These are phyloP conservation scores for Crotalus horridus DNA, from an alignment of 2,113 vertebrate genomes.

Conservation along the genomic window DNA sequence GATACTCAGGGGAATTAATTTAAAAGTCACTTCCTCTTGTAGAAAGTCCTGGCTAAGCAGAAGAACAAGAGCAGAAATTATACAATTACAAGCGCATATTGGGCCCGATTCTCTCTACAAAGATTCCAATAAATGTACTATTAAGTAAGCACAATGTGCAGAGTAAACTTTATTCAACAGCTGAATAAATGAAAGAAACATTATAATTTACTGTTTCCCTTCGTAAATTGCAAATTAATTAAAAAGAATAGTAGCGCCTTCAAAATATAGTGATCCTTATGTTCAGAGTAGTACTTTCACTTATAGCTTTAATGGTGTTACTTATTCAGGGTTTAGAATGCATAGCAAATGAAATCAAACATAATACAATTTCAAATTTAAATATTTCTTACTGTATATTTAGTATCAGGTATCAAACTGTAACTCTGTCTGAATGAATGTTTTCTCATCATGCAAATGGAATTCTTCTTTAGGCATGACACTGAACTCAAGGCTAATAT, in stretches of 20 bases:
- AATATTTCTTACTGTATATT: background rate
- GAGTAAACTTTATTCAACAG: background rate
- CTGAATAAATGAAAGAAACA: background rate
- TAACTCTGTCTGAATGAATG: background rate
- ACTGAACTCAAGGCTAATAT: constrained; percentile 18
- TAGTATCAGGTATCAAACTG: background rate
- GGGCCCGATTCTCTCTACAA: background rate
- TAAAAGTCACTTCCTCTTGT: background rate
- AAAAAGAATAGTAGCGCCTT: background rate
- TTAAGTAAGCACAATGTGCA: background rate
- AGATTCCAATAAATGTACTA: background rate
- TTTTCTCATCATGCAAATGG: constrained; percentile 1
- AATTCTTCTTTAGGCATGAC: constrained; percentile 4
- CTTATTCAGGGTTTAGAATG: background rate
- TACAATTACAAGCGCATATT: background rate
- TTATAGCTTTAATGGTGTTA: background rate
- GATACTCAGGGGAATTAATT: background rate
- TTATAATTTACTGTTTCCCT: background rate
- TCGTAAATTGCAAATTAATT: background rate
- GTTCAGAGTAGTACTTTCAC: background rate
- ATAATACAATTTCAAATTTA: background rate
- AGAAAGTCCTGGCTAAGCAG: background rate
- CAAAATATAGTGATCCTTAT: background rate
- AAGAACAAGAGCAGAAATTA: background rate
- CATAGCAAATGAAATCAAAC: background rate